These are phyloP conservation scores for Synergus umbraculus DNA, from an alignment of 2,888 invertebrate species.

Conservation along the genomic window DNA sequence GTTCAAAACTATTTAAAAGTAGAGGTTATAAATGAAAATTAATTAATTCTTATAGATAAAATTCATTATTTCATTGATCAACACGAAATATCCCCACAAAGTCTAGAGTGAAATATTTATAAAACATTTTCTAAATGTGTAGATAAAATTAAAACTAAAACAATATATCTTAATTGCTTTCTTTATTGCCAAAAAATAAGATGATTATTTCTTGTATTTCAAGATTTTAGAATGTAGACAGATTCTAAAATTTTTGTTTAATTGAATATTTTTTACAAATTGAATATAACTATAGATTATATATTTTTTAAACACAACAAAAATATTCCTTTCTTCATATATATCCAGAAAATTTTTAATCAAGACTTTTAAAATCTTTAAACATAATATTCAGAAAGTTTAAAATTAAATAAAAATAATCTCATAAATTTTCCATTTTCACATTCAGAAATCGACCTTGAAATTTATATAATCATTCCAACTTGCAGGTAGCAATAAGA, in stretches of 20 bases:
- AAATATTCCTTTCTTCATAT: no score
- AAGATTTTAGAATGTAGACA: background rate
- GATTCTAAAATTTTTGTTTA: background rate
- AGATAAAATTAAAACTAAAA: background rate
- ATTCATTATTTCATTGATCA: background rate
- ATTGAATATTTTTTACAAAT: background rate
- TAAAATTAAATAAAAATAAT: background rate
- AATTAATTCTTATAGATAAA: background rate
- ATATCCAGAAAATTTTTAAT: background rate
- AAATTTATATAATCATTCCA: background rate
- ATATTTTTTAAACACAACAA: no score
- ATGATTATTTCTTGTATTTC: background rate
- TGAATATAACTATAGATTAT: background rate
- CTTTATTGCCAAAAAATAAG: background rate
- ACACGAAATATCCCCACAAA: background rate
- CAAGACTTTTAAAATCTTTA: background rate
- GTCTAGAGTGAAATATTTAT: background rate
- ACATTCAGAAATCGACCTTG: background rate
- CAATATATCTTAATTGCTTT: background rate
- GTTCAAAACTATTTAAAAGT: slow-evolving; percentile 5
- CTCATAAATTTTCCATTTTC: no score
- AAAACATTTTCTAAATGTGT: background rate
- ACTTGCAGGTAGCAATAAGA: background rate
- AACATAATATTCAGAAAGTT: background rate
- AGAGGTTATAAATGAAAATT: slow-evolving; percentile 3